These are phyloP conservation scores for Pelobates cultripes DNA, from an alignment of 2,797 vertebrate genomes.

Conservation along the genomic window DNA sequence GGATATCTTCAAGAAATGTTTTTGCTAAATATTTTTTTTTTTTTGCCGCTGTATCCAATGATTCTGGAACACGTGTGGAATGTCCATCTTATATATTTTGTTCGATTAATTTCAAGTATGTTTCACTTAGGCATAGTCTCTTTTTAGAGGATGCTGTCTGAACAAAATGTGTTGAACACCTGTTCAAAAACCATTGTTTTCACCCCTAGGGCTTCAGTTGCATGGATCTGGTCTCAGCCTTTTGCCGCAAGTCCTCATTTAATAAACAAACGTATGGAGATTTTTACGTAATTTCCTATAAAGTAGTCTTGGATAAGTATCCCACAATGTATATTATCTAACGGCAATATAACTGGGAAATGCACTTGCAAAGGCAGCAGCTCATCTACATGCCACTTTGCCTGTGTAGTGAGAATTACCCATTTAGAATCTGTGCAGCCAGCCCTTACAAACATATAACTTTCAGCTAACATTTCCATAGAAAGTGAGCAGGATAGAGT, in stretches of 20 bases:
- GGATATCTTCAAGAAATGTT: too few relatives aligned
- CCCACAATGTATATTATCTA: constrained; percentile 5
- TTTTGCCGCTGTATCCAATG: too few relatives aligned
- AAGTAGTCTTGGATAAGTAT: constrained; percentile 2
- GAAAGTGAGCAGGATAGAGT: constrained; percentile 43
- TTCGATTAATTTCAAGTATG: too few relatives aligned
- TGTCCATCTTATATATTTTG: too few relatives aligned
- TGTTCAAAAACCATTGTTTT: neutral
- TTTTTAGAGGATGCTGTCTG: too few relatives aligned
- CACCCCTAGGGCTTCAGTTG: neutral
- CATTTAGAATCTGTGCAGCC: constrained; percentile 12
- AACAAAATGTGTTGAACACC: neutral
- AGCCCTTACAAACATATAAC: constrained; percentile 34
- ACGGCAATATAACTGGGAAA: constrained; percentile 10
- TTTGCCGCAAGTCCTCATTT: neutral
- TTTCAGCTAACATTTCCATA: constrained; percentile 51
- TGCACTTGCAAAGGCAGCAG: constrained; percentile 6
- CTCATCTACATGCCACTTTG: constrained; percentile 32
- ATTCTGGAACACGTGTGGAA: too few relatives aligned
- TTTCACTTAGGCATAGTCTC: too few relatives aligned
- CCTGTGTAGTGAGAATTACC: constrained; percentile 19
- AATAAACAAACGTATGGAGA: neutral
- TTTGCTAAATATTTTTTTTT: too few relatives aligned
- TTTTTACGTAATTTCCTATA: neutral
- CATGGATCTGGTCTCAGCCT: neutral